Percentiles rank a stretch among this genome's conserved stretches.
Conservation (phyloP, 2,797 vertebrate genomes). For the Platalea minor region DNA sequence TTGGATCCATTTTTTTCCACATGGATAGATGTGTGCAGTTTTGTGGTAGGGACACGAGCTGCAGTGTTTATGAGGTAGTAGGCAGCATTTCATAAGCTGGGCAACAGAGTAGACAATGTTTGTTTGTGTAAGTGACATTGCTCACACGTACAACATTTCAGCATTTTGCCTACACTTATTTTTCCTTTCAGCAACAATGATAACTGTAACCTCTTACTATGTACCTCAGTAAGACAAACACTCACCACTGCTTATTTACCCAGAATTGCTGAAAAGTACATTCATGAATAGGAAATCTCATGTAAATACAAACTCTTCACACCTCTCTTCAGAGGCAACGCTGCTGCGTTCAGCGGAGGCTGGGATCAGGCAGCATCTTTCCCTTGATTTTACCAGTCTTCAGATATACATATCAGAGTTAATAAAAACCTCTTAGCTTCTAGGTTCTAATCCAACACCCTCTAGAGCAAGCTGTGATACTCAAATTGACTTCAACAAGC, state of each 20-base stretch:
- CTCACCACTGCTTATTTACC: not conserved
- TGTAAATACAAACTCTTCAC: not conserved
- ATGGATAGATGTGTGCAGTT: rapidly evolving
- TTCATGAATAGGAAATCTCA: not conserved
- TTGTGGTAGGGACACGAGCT: not conserved
- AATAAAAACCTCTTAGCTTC: not conserved
- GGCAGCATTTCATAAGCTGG: not conserved
- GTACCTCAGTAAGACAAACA: not conserved
- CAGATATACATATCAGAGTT: not conserved
- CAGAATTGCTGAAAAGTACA: not conserved
- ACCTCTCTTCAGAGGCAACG: not conserved
- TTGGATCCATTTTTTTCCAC: rapidly evolving
- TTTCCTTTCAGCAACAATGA: not conserved
- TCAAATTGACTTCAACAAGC: not conserved
- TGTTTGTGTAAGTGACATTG: not conserved
- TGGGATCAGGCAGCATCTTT: not conserved
- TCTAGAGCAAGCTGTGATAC: not conserved
- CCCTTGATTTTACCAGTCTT: not conserved
- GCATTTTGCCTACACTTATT: not conserved
- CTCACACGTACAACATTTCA: not conserved
- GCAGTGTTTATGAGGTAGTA: not conserved
- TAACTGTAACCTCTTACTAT: not conserved
- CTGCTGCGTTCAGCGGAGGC: rapidly evolving
- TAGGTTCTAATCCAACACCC: not conserved
- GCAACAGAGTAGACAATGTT: not conserved